Conservation (phyloP, 1,140 invertebrate genomes). For the Drosophila tsacasi region DNA sequence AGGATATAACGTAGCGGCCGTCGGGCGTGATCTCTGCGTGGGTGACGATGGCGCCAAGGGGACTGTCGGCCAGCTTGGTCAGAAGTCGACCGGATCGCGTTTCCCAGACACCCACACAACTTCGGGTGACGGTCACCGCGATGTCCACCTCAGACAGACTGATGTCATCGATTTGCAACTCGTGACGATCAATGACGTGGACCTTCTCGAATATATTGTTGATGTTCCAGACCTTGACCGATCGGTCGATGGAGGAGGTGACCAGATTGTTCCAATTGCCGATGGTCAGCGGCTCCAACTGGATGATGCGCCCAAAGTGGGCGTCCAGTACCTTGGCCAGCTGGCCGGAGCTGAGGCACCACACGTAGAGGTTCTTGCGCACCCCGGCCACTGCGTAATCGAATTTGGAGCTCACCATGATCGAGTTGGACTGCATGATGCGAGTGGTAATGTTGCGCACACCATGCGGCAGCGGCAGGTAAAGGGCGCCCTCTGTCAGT, state of each 20-base stretch:
- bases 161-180: constrained; percentile 97
- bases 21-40: constrained; percentile 95
- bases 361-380: constrained; percentile 98
- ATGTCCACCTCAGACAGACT: constrained; percentile 91
- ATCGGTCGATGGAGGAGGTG: constrained; percentile 98
- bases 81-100: constrained; percentile 93
- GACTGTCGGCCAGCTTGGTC: constrained; percentile 95
- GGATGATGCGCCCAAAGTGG: constrained; percentile 98
- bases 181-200: constrained; percentile 97
- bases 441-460: constrained; percentile 97
- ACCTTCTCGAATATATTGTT: constrained; percentile 99
- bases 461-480: constrained; percentile 93
- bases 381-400: constrained; percentile 98
- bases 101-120: constrained; percentile 98
- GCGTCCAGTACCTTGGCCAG: constrained; percentile 97
- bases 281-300: constrained; percentile 93
- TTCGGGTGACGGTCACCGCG: constrained; percentile 95
- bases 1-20: constrained; percentile 94
- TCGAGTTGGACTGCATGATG: constrained; percentile 94
- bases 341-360: constrained; percentile 92
- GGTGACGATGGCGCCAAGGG: constrained; percentile 97
- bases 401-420: constrained; percentile 95
- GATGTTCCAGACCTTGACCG: constrained; percentile 99
- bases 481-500: constrained; percentile 87
- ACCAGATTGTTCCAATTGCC: constrained; percentile 97